A percentile compares a stretch with the other conserved stretches of the same genome.
Evolutionary conservation across 2,797 vertebrate species (phyloP).

Genomic region (Alca torda): DNA sequence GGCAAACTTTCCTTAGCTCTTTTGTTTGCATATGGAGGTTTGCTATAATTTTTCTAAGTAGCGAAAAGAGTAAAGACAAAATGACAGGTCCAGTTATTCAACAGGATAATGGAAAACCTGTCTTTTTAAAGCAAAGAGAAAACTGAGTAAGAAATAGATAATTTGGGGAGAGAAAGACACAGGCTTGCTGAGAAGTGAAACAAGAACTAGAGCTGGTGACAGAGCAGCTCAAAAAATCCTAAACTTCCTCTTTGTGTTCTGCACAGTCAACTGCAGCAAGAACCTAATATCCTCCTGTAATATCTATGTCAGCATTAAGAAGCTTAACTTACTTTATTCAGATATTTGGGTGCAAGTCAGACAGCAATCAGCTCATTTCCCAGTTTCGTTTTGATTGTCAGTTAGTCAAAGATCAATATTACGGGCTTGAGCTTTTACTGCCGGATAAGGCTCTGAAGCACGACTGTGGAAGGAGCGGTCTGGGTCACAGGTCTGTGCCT

Average conservation of each 20-base stretch:
- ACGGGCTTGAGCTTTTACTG: background rate
- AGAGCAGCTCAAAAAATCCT: background rate
- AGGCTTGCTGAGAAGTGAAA: background rate
- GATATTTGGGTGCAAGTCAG: background rate
- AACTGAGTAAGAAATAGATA: background rate
- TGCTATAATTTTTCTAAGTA: background rate
- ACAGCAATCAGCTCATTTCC: background rate
- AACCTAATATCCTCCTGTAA: background rate
- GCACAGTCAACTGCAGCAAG: background rate
- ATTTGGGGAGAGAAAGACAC: background rate
- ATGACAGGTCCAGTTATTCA: background rate
- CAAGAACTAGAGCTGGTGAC: background rate
- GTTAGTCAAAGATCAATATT: constrained; percentile 32
- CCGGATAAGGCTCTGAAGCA: background rate
- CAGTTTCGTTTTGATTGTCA: background rate
- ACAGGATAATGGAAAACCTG: background rate
- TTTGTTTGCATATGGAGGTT: background rate
- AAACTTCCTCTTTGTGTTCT: background rate
- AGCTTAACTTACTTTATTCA: constrained; percentile 11
- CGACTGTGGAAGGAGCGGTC: background rate
- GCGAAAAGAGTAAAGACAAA: background rate
- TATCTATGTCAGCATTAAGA: constrained; percentile 24
- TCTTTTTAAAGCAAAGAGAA: background rate
- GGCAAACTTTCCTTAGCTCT: background rate
- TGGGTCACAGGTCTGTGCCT: background rate